Base-by-base conservation (phyloP, 2,888 invertebrate species). In the Apodemia hepburni region DNA sequence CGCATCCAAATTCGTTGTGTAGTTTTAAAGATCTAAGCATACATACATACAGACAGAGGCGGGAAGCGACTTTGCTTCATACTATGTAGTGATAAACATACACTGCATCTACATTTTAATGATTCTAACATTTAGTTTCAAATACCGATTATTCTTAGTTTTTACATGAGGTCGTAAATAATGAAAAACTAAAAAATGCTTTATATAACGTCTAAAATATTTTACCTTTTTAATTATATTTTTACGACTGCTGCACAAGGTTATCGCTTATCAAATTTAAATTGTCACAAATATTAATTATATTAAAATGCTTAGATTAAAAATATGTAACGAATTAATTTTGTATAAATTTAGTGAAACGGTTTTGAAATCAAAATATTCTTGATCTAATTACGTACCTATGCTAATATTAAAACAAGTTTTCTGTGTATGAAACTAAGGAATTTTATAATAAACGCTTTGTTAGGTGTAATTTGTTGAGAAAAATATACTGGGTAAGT, bases 161-260 rank as follows among this genome's bases (percentile, higher is more conserved):
- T 38, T 51, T 51, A 51, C 0, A 22, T 51, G 22, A 51, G 18
- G 12, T 22, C 12, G 22, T 18, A 51, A 51, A 51, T 51, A n/a
- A 18, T 22, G 22, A 2, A 51, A 51, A 51, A n/a, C 12, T 11
- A 51, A 22, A 51, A 18, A 51, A 18, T 9, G 4, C 47, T 7
- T 33, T 33, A 33, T 9, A 33, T 9, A 9, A 9, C 33, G 9
- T 12, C 3, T 22, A 51, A 49, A 11, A 11, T 51, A 12, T 54
- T 54, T 22, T 27, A 27, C 1, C n/a, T n/a, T 27, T 54, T 22
- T 15, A 27, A 51, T 51, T 12, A 27, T 51, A 12, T 51, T 51
- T 51, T 51, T 51, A 51, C 15, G 22, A 51, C 27, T 51, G n/a
- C n/a, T 51, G 51, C 51, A 51, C 51, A 51, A 51, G 51, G 51